phyloP scores from a whole-genome alignment of 2,113 vertebrate genomes.

The Nematolebias whitei region DNA sequence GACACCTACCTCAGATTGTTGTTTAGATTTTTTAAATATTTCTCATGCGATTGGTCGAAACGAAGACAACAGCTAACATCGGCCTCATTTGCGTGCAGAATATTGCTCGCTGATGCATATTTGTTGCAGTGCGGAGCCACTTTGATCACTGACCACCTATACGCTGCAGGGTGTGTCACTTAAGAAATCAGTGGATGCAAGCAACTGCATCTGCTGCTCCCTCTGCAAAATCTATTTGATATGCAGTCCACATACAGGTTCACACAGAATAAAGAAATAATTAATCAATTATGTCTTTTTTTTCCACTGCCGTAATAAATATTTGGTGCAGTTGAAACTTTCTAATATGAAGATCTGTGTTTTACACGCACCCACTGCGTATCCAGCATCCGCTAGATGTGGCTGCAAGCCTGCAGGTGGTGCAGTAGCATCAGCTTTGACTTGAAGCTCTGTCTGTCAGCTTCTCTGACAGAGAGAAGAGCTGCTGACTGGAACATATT shows the following conservation, averaged over 20 bases:
- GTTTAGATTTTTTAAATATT: background rate
- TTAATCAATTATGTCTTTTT: background rate
- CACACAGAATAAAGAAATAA: background rate
- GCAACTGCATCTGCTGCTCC: constrained; percentile 10
- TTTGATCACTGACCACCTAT: constrained; percentile 23
- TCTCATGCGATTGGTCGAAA: no score
- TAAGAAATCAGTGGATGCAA: constrained; percentile 20
- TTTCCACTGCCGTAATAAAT: background rate
- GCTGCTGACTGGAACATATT: constrained; percentile 76
- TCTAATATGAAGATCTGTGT: constrained; percentile 12
- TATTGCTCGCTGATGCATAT: background rate
- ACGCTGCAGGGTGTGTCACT: constrained; percentile 54
- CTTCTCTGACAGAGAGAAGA: constrained; percentile 60
- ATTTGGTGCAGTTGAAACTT: constrained; percentile 8
- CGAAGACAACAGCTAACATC: background rate
- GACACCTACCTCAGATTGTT: no score
- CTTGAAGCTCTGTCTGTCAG: constrained; percentile 38
- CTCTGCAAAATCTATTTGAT: background rate
- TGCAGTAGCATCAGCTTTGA: constrained; percentile 80
- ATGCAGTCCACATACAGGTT: background rate
- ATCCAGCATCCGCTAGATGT: constrained; percentile 12
- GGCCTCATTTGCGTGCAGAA: background rate
- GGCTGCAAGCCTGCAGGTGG: constrained; percentile 79
- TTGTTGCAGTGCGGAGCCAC: constrained; percentile 18
- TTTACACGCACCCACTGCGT: constrained; percentile 25